Evolutionary conservation across 2,888 invertebrate species (phyloP).

Genomic region (Melipona beecheii): DNA sequence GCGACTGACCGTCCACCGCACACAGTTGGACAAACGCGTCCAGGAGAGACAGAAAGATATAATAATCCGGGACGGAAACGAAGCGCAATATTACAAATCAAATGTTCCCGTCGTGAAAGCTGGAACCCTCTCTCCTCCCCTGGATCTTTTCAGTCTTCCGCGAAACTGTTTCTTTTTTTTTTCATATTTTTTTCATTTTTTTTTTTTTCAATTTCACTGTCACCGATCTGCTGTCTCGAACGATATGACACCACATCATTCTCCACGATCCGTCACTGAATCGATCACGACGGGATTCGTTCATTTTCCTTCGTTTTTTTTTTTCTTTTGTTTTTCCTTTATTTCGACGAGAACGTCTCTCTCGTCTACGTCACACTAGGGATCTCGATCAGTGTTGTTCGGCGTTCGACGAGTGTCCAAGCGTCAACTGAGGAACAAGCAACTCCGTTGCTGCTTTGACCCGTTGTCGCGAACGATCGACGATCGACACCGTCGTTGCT

Average conservation of each 20-base stretch:
- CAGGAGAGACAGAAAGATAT: slow-evolving; percentile 21
- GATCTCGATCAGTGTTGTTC: slow-evolving; percentile 1
- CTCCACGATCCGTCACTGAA: not conserved
- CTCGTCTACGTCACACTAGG: slow-evolving; percentile 36
- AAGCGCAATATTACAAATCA: slow-evolving; percentile 7
- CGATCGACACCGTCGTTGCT: not conserved
- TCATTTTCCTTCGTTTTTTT: not conserved
- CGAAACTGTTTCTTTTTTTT: not conserved
- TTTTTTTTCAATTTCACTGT: not conserved
- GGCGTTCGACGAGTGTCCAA: slow-evolving; percentile 19
- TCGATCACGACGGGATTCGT: not conserved
- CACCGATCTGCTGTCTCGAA: slow-evolving; percentile 14
- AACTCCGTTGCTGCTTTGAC: not conserved
- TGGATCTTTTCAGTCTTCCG: slow-evolving; percentile 38
- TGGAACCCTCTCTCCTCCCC: not conserved
- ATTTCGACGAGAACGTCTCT: slow-evolving; percentile 7
- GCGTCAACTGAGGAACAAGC: slow-evolving; percentile 56
- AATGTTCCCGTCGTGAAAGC: not conserved
- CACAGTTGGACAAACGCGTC: slow-evolving; percentile 7
- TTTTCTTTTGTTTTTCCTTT: no score
- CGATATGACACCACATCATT: not conserved
- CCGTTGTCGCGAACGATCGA: slow-evolving; percentile 8
- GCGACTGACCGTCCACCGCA: slow-evolving; percentile 36
- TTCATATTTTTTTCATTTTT: not conserved
- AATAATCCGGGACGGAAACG: not conserved